Base-by-base conservation (phyloP, 2,797 vertebrate genomes). In the Cossypha polioptera region DNA sequence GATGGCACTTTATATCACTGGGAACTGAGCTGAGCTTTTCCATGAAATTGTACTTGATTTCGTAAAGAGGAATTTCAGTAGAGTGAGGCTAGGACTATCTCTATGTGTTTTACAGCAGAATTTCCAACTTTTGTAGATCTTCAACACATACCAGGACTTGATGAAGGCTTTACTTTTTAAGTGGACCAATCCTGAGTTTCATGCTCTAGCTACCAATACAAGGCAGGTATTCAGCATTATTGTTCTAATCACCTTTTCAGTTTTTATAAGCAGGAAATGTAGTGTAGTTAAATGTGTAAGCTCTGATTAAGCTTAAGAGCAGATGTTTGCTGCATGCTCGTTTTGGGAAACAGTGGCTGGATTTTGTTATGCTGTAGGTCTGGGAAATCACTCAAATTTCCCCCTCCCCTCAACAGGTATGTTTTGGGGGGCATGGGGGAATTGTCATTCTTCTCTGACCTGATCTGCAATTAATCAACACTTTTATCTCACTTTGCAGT, bases 391-490 rank as follows among this genome's bases (percentile, higher is more conserved):
- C 10, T 33, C 24, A 33, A 21, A 24, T 59, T 29, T 76, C 22
- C 9, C n/a, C 35, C 24, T 33, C n/a, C 42, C 19, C 53, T 26
- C 45, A 19, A 3, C 1, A 57, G 7, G 14, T 43, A 4, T 24
- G 11, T 40, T 53, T 63, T 38, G 10, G 33, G 9, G 22, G 9
- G 3, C 1, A 0, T 21, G 9, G 35, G 3, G 15, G 7, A 1
- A 1, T 28, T 48, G 13, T 25, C 33, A 20, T 71, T 77, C 35
- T 55, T 75, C 42, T 68, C 62, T 86, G 16, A 62, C 42, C 29
- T 43, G 25, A 3, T 36, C 36, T 80, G n/a, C 28, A 38, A 74
- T 86, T 76, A 80, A 82, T 21, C 21, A 38, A 19, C 35, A 47
- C 11, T 77, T 90, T 43, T 43, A 36, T 33, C 25, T 67, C 4